Evolutionary conservation across 1,140 invertebrate genomes (phyloP), one percentile per base, ranked within the genome.

Genomic region (Lithobius niger): DNA sequence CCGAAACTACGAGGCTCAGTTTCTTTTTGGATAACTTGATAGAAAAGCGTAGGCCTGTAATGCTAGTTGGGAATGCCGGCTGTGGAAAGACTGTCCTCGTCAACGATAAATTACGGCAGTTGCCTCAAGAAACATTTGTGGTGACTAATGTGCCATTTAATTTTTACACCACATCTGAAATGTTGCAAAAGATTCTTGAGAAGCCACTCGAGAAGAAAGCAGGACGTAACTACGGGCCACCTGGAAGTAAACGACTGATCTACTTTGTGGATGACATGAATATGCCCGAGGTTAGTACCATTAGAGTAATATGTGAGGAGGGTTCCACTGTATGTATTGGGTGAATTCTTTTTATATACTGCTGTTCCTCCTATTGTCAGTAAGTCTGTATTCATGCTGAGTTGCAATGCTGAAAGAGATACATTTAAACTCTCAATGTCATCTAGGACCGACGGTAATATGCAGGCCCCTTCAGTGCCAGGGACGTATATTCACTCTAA

Each of bases 201-300:
- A 93, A 91, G 69, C 88, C 91, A 16, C 66, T 97, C 42, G 94
- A 97, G 67, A 97, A 97, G 72, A 97, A 97, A 72, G 92, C 93
- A 42, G 93, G 93, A 2, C 77, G 89, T 61, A 96, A 94, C 73
- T 97, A 86, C 64, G 94, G 91, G 3, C 94, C 94, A 19, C 91
- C 91, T 1, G 91, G 93, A 28, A 93, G 83, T 62, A 94, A 95
- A 70, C 86, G 83, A 0, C 72, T 97, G n/a, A 82, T 97, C 56
- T 97, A 96, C 67, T 97, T 97, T 69, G 84, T 97, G 56, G 94
- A 97, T 67, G 93, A 97, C 65, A 86, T 97, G 82, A 97, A 97
- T 67, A 97, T 97, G 92, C 92, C 93, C 16, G 89, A 95, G 77
- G 91, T 91, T 64, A 59, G 51, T 55, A 57, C 25, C n/a, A n/a